Percentiles rank a stretch among this genome's conserved stretches.
Evolutionary conservation across 1,140 invertebrate species (phyloP).

Genomic region (Leptoteleia sp.): DNA sequence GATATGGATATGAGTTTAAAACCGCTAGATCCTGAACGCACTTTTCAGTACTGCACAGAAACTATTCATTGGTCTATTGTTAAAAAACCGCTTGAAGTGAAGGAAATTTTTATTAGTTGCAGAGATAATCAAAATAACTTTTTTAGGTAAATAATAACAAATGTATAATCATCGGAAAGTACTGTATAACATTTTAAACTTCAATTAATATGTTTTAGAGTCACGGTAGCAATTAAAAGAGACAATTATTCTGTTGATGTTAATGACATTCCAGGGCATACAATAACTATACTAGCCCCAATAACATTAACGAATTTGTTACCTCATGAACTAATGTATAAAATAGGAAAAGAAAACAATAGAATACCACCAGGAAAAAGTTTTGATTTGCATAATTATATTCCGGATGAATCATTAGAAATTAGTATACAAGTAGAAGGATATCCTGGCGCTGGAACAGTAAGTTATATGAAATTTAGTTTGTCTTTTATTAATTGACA

Average conservation of each 20-base stretch:
- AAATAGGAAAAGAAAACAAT: conserved; percentile 81
- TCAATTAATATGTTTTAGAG: conserved; percentile 79
- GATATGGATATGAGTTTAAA: conserved; percentile 84
- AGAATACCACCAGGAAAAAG: conserved; percentile 85
- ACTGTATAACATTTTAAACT: no score
- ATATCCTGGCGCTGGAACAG: conserved; percentile 86
- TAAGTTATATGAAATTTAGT: conserved; percentile 69
- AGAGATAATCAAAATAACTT: conserved; percentile 76
- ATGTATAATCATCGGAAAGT: no score
- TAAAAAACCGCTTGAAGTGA: conserved; percentile 82
- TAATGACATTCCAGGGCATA: conserved; percentile 88
- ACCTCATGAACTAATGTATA: conserved; percentile 87
- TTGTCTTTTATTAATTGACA: no score
- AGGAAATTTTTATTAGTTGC: conserved; percentile 79
- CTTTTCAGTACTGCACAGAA: conserved; percentile 84
- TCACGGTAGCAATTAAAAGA: conserved; percentile 89
- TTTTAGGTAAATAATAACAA: conserved; percentile 69
- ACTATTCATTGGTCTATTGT: conserved; percentile 86
- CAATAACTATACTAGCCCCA: conserved; percentile 90
- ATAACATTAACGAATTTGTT: conserved; percentile 90
- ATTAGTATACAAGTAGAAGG: conserved; percentile 90
- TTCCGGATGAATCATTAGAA: conserved; percentile 86
- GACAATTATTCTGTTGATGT: conserved; percentile 90
- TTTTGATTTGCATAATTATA: conserved; percentile 74
- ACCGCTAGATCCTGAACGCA: conserved; percentile 78